Evolutionary conservation across 2,113 vertebrate genomes (phyloP).

Genomic region (Pterocles orientalis): DNA sequence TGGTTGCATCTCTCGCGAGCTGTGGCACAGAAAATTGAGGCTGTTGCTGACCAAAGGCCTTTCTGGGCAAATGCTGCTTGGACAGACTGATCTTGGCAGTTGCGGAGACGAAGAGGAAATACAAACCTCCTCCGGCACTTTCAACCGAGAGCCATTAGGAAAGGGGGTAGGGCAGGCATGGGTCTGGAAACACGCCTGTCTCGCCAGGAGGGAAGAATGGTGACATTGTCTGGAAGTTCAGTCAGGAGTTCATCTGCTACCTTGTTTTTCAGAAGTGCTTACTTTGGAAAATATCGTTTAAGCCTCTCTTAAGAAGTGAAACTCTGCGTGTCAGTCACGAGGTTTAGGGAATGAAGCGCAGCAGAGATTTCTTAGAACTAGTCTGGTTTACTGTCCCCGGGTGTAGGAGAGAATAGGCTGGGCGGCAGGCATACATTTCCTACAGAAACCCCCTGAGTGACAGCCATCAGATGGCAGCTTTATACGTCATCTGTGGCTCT

Average conservation of each 20-base stretch:
- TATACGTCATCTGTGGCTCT: not conserved
- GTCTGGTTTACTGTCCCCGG: not conserved
- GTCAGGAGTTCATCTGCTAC: not conserved
- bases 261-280: not conserved
- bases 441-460: not conserved
- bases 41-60: not conserved
- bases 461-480: not conserved
- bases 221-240: not conserved
- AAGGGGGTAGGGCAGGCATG: not conserved
- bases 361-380: not conserved
- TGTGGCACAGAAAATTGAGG: not conserved
- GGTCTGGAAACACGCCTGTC: not conserved
- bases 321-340: not conserved
- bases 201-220: not conserved
- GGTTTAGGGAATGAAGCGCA: not conserved
- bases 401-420: not conserved
- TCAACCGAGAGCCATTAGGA: not conserved
- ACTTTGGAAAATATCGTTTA: not conserved
- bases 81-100: not conserved
- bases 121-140: not conserved
- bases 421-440: not conserved
- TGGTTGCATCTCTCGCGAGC: fast-evolving
- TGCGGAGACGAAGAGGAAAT: not conserved
- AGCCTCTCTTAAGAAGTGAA: not conserved
- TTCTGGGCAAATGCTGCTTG: not conserved